phyloP scores from a whole-genome alignment of 2,888 invertebrate species.

The Stratiomys singularior region DNA sequence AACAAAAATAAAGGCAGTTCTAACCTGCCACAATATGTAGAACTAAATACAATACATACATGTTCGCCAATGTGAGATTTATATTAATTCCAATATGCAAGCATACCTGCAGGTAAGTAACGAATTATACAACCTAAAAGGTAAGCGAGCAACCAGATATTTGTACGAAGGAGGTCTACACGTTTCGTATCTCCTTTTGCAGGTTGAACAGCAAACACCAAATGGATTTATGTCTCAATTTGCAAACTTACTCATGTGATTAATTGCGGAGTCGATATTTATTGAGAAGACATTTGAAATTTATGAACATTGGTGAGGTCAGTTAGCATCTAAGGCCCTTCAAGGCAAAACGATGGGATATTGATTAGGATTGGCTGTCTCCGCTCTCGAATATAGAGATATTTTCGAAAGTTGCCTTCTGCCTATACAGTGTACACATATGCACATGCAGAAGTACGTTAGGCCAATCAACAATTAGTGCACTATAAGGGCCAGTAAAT shows the following conservation, averaged over 20 bases:
- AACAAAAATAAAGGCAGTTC: neutral
- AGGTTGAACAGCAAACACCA: constrained; percentile 41
- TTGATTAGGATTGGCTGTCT: constrained; percentile 1
- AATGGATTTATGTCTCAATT: constrained; percentile 64
- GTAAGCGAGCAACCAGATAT: neutral
- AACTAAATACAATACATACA: neutral
- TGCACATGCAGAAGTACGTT: too few relatives aligned
- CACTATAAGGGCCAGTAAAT: too few relatives aligned
- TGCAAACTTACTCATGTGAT: constrained; percentile 56
- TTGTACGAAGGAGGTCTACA: neutral
- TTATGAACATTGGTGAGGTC: constrained; percentile 28
- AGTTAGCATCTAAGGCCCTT: constrained; percentile 4
- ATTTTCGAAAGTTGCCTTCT: too few relatives aligned
- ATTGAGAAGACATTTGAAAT: constrained; percentile 51
- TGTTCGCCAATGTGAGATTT: neutral
- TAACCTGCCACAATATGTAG: neutral
- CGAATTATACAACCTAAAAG: neutral
- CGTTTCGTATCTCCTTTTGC: neutral
- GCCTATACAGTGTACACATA: too few relatives aligned
- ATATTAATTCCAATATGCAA: neutral
- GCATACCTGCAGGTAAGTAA: neutral
- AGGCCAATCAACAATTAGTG: too few relatives aligned
- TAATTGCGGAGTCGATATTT: constrained; percentile 55
- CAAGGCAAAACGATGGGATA: constrained; percentile 5
- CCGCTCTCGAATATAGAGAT: too few relatives aligned